Evolutionary conservation across 2,888 invertebrate species (phyloP), one percentile per base, ranked within the genome.

Genomic region (Dascillus cervinus): DNA sequence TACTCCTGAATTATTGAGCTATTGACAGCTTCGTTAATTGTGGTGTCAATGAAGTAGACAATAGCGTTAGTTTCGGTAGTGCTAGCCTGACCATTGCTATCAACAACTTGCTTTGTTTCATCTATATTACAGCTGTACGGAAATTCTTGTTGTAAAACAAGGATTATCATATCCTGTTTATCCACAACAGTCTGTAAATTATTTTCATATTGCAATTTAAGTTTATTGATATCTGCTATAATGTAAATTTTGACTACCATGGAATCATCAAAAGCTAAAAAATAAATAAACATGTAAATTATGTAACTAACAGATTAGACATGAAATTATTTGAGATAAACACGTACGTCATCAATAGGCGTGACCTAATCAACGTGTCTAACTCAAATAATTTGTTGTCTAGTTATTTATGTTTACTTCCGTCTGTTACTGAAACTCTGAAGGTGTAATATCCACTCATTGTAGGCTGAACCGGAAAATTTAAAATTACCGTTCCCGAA

Each of bases 391-490:
- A 9, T 13, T 13, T n/a, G 19, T 11, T 2, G 13, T 9, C 14
- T 17, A 9, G 11, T 14, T 13, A 5, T 11, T 22, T n/a, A 26
- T 34, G 37, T 41, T 47, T 56, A 72, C 72, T 64, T 35, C 65
- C 46, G 48, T 79, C 80, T 3, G 56, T 56, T 3, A 75, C 79
- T 1, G 57, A 42, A 5, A 76, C 66, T 19, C 67, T 43, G 43
- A 79, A 77, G 43, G 66, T 65, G 49, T 79, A 76, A 64, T 70
- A 73, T 34, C 80, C 80, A 13, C 65, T 65, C 76, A 77, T 77
- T 29, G 64, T 61, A 4, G 59, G 55, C 1, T 67, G 64, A 2
- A 73, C 71, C 40, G 65, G 62, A 28, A 76, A 72, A 46, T 66
- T 68, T 11, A 75, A 59, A 0, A 48, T 55, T 10, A 79, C 53